Evolutionary conservation across 1,140 invertebrate species (phyloP), one percentile per base, ranked within the genome.

Genomic region (Macrotrachela quadricornifera): DNA sequence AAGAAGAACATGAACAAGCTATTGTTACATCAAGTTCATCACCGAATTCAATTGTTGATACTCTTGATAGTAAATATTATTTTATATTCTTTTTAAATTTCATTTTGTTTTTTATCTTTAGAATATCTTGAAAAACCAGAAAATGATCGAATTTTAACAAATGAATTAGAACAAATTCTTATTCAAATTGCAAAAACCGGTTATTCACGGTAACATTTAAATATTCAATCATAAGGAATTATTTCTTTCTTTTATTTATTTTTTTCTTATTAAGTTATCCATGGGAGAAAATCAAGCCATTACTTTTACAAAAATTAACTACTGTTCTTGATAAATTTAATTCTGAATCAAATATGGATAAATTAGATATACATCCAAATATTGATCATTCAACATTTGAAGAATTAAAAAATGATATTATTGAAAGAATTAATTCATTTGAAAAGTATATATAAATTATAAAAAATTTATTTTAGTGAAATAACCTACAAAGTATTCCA

Each of bases 321-420:
- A 76, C 75, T 51, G 85, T 88, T 13, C 83, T 90, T 61, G 80
- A 78, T 38, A 79, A 87, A 50, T 90, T 90, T 61, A 79, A 83
- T 56, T 79, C 84, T 63, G 78, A 78, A 18, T 78, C 78, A 52
- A 78, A 81, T 8, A 76, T 77, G 17, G 73, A 82, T 14, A 76
- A 79, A 52, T 76, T 86, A 36, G 77, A 81, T 14, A 76, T 79
- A 14, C 83, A 79, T 61, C 84, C 83, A 0, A 91, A 91, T 65
- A 82, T 88, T 21, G 84, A 88, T 61, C 76, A 81, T 13, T 88
- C 88, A 58, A 83, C 85, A 62, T 90, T 83, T 67, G 83, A 87
- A 60, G 79, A 76, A 6, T 83, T 88, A 79, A 85, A 84, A 63
- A 78, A 77, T 48, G 80, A 79, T 60, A 75, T 91, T 15, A 67